phyloP scores from a whole-genome alignment of 2,113 vertebrate genomes.

The Solenodon paradoxus region DNA sequence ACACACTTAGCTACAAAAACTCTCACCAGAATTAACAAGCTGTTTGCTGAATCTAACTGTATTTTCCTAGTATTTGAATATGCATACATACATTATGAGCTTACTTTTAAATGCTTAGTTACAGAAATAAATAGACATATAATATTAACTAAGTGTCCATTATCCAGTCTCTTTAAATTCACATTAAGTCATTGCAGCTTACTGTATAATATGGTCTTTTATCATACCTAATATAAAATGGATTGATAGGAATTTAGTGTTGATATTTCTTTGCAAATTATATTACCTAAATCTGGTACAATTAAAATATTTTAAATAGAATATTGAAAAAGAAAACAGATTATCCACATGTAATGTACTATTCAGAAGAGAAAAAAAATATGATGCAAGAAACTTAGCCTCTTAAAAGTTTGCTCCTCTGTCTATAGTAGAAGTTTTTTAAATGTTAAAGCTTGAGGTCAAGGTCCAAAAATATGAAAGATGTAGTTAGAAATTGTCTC shows the following conservation, averaged over 20 bases:
- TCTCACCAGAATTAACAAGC: background rate
- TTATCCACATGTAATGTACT: background rate
- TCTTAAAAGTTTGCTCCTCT: background rate
- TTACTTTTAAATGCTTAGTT: background rate
- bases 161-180: background rate
- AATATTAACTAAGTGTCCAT: background rate
- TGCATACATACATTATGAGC: background rate
- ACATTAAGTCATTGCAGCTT: background rate
- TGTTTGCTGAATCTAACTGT: background rate
- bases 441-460: background rate
- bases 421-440: background rate
- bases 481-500: background rate
- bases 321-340: background rate
- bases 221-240: background rate
- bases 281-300: background rate
- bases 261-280: background rate
- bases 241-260: background rate
- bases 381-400: background rate
- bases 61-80: background rate
- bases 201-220: background rate
- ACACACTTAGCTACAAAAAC: background rate
- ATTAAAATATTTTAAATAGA: background rate
- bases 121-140: background rate
- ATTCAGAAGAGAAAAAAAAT: background rate
- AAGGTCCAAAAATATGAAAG: background rate